Percentiles rank a stretch among this genome's conserved stretches.
These are phyloP conservation scores for Drosophila peninsularis DNA, from an alignment of 2,888 invertebrate species.

Conservation along the genomic window DNA sequence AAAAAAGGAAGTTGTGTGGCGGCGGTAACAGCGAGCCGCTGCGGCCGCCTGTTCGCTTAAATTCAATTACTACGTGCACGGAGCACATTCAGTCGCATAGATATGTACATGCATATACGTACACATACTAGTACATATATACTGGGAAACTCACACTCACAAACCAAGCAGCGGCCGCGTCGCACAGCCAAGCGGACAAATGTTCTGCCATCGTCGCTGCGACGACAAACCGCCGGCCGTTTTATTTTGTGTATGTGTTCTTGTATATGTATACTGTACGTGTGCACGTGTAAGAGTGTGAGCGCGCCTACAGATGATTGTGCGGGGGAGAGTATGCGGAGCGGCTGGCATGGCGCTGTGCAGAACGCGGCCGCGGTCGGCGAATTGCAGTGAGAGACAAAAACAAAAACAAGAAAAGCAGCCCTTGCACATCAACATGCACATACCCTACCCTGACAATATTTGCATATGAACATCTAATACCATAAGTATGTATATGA, in stretches of 20 bases:
- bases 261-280: constrained; percentile 19
- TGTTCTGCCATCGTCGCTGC: constrained; percentile 54
- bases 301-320: constrained; percentile 52
- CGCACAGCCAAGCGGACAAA: constrained; percentile 67
- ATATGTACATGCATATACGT: constrained; percentile 15
- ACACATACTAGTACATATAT: constrained; percentile 25
- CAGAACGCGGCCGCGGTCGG: constrained; percentile 65
- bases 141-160: constrained; percentile 34
- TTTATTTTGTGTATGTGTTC: constrained; percentile 36
- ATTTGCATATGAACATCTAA: too few species aligned
- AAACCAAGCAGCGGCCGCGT: constrained; percentile 55
- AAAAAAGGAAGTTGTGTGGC: constrained; percentile 52
- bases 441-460: constrained; percentile 22
- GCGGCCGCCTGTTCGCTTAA: constrained; percentile 60
- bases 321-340: constrained; percentile 34
- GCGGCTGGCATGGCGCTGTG: constrained; percentile 51
- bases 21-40: constrained; percentile 45
- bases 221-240: constrained; percentile 71
- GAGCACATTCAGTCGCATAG: constrained; percentile 39
- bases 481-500: too few species aligned
- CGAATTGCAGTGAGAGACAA: constrained; percentile 73
- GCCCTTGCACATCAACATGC: constrained; percentile 2
- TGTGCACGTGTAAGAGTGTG: constrained; percentile 46
- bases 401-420: constrained; percentile 51
- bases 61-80: constrained; percentile 65